Base-by-base conservation (phyloP, 2,888 invertebrate species). In the Exephanes ischioxanthus region DNA sequence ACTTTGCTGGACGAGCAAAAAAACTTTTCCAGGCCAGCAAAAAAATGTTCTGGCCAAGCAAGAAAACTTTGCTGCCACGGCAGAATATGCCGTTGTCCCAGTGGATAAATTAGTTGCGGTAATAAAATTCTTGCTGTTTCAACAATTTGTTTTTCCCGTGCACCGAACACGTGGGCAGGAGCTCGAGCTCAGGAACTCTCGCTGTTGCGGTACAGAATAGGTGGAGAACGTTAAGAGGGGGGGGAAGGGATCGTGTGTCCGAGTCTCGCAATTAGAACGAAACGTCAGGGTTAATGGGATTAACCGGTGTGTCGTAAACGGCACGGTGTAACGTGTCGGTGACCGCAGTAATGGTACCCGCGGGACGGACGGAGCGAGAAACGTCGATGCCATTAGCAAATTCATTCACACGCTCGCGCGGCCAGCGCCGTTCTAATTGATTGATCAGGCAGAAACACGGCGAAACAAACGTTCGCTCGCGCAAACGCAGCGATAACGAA, bases 251-350 rank as follows among this genome's bases (percentile, higher is more conserved):
- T 89, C 89, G 86, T 87, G 82, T 89, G 87, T 88, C 87, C 70
- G 78, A 78, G 80, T 83, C 80, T 71, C 53, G 88, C 87, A 89
- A 92, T 91, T 90, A 89, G 88, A 89, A 88, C 85, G 87, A 89
- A 89, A 88, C 87, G 86, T 84, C 30, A 84, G 87, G 88, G 88
- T 90, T 90, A 90, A 91, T 90, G 91, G 89, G 89, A 91, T 91
- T 91, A 89, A 88, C 81, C 85, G 73, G 84, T 68, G 73, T 86
- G 75, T 78, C 61, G 86, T 87, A 84, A 72, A 87, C 86, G 63
- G 83, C 58, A 81, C 80, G 76, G 61, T 80, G 79, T 67, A 75
- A 63, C 55, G 79, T 71, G 76, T 83, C 55, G 67, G 58, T 66
- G 58, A 77, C 61, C 68, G 67, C 76, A 53, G 30, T 63, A 33